Evolutionary conservation across 2,888 invertebrate species (phyloP).

Genomic region (Onchidella celtica): DNA sequence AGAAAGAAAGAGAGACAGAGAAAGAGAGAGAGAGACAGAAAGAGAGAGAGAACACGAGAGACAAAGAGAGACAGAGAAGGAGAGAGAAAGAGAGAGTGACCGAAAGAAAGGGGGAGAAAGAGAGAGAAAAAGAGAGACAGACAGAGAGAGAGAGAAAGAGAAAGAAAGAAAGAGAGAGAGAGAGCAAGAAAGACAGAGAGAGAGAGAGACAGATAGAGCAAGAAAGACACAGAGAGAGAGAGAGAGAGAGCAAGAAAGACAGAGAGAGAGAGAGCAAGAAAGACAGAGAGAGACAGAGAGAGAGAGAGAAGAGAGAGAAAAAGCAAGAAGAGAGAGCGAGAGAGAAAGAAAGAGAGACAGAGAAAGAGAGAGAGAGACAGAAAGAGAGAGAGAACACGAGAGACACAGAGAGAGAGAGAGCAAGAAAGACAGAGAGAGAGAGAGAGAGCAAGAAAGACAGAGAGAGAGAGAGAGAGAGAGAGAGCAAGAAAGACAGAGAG

Average conservation of each 20-base stretch:
- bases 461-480: not conserved
- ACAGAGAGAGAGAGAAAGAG: slow-evolving; percentile 13
- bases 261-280: not conserved
- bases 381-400: slow-evolving; percentile 6
- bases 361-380: not conserved
- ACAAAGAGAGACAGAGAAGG: not conserved
- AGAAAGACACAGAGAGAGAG: slow-evolving; percentile 12
- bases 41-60: slow-evolving; percentile 14
- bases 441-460: not conserved
- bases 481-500: slow-evolving; percentile 2
- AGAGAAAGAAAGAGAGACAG: not conserved
- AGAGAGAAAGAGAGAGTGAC: not conserved
- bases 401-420: not conserved
- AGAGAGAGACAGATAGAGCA: slow-evolving; percentile 19
- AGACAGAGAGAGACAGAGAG: not conserved
- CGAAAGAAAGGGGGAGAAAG: too few relatives aligned
- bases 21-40: too few relatives aligned
- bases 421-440: slow-evolving; percentile 17
- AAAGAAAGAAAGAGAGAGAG: slow-evolving; percentile 7
- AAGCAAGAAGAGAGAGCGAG: not conserved
- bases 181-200: slow-evolving; percentile 10
- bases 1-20: too few relatives aligned
- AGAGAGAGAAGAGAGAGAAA: not conserved
- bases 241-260: slow-evolving; percentile 14
- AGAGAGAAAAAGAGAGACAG: too few relatives aligned